These are phyloP conservation scores for Ectropis grisescens DNA, from an alignment of 1,140 invertebrate species.

Conservation along the genomic window DNA sequence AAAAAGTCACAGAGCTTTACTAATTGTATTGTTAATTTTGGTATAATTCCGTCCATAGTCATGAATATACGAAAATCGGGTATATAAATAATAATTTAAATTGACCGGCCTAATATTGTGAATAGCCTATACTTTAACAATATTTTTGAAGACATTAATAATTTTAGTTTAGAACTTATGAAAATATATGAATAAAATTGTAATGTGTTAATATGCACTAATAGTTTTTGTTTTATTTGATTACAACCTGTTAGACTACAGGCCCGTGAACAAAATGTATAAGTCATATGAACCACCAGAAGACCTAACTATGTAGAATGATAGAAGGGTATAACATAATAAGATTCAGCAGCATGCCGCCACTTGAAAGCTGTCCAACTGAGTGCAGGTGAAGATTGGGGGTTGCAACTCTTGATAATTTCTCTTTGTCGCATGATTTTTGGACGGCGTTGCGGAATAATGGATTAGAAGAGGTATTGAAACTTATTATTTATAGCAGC, in stretches of 20 bases:
- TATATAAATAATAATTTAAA: constrained; percentile 14
- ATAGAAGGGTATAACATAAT: too few relatives aligned
- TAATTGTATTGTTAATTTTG: constrained; percentile 45
- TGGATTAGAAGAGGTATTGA: too few relatives aligned
- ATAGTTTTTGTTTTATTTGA: constrained; percentile 24
- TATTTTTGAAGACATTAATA: constrained; percentile 20
- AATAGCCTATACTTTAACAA: constrained; percentile 31
- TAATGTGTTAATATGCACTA: constrained; percentile 57
- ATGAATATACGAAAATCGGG: constrained; percentile 13
- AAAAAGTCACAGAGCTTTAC: constrained; percentile 65
- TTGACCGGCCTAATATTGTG: constrained; percentile 27
- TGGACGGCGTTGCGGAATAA: too few relatives aligned
- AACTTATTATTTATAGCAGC: too few relatives aligned
- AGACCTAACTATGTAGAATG: too few relatives aligned
- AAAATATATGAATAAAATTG: constrained; percentile 50
- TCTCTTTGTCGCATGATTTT: too few relatives aligned
- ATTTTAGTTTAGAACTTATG: constrained; percentile 28
- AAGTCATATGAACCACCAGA: too few relatives aligned
- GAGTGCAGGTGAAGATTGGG: too few relatives aligned
- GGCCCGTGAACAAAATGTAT: too few relatives aligned
- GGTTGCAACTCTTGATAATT: too few relatives aligned
- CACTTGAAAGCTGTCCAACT: too few relatives aligned
- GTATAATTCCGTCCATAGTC: constrained; percentile 49
- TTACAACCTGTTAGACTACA: neutral
- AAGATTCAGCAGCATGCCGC: too few relatives aligned